Percentiles rank a stretch among this genome's conserved stretches.
Evolutionary conservation across 2,888 invertebrate genomes (phyloP).

Genomic region (Ennomos erosarius): DNA sequence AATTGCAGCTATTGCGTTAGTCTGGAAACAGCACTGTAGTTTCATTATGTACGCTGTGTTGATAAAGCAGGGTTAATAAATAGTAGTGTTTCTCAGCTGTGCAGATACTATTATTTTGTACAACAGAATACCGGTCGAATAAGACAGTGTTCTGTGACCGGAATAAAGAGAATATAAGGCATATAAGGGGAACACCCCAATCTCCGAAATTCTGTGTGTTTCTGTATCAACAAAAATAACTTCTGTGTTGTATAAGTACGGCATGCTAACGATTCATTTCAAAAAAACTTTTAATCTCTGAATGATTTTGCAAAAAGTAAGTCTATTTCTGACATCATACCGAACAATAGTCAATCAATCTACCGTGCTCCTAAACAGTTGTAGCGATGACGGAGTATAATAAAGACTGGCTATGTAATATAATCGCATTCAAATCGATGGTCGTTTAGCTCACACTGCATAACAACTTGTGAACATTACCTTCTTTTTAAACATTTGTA

Average conservation of each 20-base stretch:
- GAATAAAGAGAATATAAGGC: too few relatives aligned
- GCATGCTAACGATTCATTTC: conserved; percentile 11
- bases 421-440: conserved; percentile 19
- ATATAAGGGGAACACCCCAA: too few relatives aligned
- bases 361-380: conserved; percentile 12
- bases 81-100: too few relatives aligned
- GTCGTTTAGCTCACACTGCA: conserved; percentile 13
- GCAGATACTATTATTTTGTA: too few relatives aligned
- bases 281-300: conserved; percentile 3
- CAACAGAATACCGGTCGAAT: too few relatives aligned
- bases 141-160: too few relatives aligned
- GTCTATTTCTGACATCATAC: conserved; percentile 31
- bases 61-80: neutral
- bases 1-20: conserved; percentile 16
- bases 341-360: conserved; percentile 40
- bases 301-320: conserved; percentile 23
- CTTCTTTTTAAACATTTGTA: conserved; percentile 5
- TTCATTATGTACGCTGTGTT: neutral
- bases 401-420: neutral
- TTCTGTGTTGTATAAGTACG: neutral
- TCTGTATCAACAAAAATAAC: too few relatives aligned
- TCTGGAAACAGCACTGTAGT: neutral
- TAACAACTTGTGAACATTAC: conserved; percentile 19
- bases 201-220: too few relatives aligned
- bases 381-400: conserved; percentile 25